Evolutionary conservation across 2,113 vertebrate species (phyloP).

Genomic region (Notiomystis cincta): DNA sequence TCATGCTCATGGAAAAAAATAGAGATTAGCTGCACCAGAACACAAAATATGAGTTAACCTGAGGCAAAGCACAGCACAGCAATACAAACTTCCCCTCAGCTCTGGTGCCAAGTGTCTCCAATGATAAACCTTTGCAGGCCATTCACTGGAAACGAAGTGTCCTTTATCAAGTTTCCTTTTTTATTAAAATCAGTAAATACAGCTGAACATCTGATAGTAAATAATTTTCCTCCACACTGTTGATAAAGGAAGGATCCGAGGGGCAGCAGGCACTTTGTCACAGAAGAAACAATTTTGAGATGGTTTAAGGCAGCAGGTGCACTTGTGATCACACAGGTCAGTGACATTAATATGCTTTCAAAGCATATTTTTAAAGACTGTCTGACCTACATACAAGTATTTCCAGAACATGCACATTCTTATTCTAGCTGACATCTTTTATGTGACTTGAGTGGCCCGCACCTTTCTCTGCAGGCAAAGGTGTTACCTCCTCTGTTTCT

Average conservation of each 20-base stretch:
- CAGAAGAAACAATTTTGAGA: background rate
- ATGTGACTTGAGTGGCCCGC: background rate
- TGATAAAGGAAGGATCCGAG: background rate
- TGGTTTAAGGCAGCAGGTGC: background rate
- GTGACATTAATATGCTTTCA: slow-evolving; percentile 40
- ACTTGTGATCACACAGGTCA: slow-evolving; percentile 21
- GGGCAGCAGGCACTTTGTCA: background rate
- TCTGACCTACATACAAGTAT: background rate
- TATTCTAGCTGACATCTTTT: background rate
- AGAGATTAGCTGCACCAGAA: background rate
- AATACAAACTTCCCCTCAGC: background rate
- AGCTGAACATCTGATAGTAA: background rate
- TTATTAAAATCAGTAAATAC: slow-evolving; percentile 2
- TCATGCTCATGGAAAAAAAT: background rate
- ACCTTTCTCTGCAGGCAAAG: background rate
- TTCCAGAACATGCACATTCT: background rate
- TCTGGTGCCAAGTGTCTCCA: background rate
- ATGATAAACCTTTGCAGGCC: background rate
- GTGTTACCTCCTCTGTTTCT: background rate
- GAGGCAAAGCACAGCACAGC: background rate
- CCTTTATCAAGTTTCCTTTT: background rate
- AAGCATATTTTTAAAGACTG: slow-evolving; percentile 26
- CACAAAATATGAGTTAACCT: background rate
- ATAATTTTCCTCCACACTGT: background rate
- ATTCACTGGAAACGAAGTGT: background rate